Evolutionary conservation across 2,888 invertebrate species (phyloP).

Genomic region (Apomyelois bistriatella): DNA sequence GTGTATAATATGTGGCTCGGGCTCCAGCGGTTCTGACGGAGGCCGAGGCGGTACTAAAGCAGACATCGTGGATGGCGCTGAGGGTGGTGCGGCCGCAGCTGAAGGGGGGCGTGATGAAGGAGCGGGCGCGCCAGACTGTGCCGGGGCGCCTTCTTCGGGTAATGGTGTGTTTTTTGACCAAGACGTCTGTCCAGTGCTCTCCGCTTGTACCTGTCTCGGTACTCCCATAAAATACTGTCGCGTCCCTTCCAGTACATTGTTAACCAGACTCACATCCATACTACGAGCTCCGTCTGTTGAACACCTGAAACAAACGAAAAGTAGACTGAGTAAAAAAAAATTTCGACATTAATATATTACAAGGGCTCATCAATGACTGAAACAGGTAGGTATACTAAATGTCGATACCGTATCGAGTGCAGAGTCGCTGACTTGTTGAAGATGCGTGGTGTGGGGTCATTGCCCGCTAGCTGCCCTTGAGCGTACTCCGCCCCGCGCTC

Average conservation of each 20-base stretch:
- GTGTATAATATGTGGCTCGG: constrained; percentile 77
- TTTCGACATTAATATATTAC: neutral
- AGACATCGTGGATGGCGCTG: constrained; percentile 40
- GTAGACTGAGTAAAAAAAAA: neutral
- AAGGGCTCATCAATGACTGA: constrained; percentile 23
- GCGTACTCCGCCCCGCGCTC: constrained; percentile 64
- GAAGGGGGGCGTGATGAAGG: constrained; percentile 74
- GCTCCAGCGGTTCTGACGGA: constrained; percentile 70
- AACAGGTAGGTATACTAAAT: constrained; percentile 20
- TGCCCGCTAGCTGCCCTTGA: constrained; percentile 69
- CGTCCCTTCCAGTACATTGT: constrained; percentile 91
- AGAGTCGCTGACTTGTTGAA: constrained; percentile 28
- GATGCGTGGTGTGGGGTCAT: constrained; percentile 54
- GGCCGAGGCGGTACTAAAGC: constrained; percentile 64
- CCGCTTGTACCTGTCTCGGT: constrained; percentile 78
- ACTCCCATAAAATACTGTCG: constrained; percentile 91
- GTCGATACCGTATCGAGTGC: constrained; percentile 30
- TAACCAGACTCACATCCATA: constrained; percentile 86
- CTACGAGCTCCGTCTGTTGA: constrained; percentile 63
- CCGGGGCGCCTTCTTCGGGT: constrained; percentile 62
- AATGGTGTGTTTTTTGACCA: constrained; percentile 56
- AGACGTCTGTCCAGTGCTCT: constrained; percentile 55
- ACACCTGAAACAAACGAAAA: constrained; percentile 45
- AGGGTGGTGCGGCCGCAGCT: constrained; percentile 66
- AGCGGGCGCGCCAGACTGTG: constrained; percentile 66